These are phyloP conservation scores for Spisula solida DNA, from an alignment of 2,888 invertebrate genomes.

Conservation along the genomic window DNA sequence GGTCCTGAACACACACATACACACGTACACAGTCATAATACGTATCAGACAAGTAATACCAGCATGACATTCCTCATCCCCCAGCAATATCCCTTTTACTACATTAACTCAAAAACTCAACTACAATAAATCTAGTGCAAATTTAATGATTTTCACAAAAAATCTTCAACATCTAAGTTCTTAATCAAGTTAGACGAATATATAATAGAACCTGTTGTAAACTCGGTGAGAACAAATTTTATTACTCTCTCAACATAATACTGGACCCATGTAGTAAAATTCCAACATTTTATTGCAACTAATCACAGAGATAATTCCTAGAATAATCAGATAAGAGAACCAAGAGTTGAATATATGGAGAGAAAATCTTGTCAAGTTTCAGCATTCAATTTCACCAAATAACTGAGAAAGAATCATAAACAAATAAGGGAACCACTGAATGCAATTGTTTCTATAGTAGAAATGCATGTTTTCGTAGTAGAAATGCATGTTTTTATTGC, in stretches of 20 bases:
- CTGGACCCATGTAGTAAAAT: background rate
- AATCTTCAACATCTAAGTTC: background rate
- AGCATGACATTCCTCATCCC: too few relatives aligned
- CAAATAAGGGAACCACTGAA: background rate
- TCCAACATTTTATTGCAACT: background rate
- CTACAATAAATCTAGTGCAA: slow-evolving; percentile 6
- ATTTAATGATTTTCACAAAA: background rate
- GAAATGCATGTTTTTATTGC: too few relatives aligned
- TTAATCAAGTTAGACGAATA: background rate
- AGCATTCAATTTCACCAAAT: background rate
- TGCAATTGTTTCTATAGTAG: too few relatives aligned
- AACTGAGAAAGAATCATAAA: background rate
- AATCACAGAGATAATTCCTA: background rate
- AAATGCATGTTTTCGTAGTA: too few relatives aligned
- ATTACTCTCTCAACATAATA: slow-evolving; percentile 1
- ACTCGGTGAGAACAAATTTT: background rate
- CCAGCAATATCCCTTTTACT: too few relatives aligned
- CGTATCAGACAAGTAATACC: too few relatives aligned
- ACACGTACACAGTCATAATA: too few relatives aligned
- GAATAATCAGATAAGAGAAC: background rate
- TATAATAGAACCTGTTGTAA: background rate
- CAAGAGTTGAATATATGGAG: background rate
- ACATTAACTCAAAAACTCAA: background rate
- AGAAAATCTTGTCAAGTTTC: background rate
- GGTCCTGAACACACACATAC: too few relatives aligned